Percentiles rank a stretch among this genome's conserved stretches.
These are phyloP conservation scores for Sebastes hopkinsi DNA, from an alignment of 2,797 vertebrate species.

Conservation along the genomic window DNA sequence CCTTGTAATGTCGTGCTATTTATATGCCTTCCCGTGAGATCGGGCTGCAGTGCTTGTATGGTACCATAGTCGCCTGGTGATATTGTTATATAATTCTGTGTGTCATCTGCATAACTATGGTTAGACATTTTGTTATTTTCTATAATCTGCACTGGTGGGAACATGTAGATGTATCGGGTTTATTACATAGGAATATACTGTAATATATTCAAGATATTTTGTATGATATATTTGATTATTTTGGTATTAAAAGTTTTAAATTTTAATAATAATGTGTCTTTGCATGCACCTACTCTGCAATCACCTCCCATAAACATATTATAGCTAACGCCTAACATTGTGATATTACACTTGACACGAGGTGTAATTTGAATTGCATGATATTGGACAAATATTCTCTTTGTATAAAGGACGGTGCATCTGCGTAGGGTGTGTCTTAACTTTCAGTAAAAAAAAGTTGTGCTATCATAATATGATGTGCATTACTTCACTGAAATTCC, in stretches of 20 bases:
- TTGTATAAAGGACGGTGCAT: not conserved
- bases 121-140: not conserved
- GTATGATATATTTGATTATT: not conserved
- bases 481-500: slow-evolving; percentile 48
- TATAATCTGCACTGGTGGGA: not conserved
- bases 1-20: not conserved
- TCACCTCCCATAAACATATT: not conserved
- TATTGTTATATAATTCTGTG: not conserved
- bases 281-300: not conserved
- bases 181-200: not conserved
- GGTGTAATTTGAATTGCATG: not conserved
- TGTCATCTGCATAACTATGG: not conserved
- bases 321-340: not conserved
- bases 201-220: not conserved
- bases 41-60: not conserved
- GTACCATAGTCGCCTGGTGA: not conserved
- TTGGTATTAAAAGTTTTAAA: not conserved
- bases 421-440: not conserved
- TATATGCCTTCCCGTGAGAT: not conserved
- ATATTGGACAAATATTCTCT: not conserved
- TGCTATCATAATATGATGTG: slow-evolving; percentile 27
- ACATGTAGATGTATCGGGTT: not conserved
- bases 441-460: not conserved
- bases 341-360: not conserved
- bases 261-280: not conserved